Evolutionary conservation across 1,140 invertebrate species (phyloP), one percentile per base, ranked within the genome.

Genomic region (Sycophaga agraensis): DNA sequence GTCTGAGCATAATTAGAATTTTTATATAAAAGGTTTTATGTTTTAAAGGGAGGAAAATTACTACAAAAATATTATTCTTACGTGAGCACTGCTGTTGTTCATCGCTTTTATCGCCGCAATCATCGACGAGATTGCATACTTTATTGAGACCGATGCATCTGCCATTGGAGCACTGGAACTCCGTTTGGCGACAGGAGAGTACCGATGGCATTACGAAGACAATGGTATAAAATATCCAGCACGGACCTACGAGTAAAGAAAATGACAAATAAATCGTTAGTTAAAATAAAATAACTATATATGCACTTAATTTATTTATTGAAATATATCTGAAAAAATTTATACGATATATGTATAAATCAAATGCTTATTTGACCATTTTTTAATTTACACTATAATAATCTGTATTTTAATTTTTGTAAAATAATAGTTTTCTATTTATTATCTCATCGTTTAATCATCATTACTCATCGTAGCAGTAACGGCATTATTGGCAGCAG

Each of bases 61-160:
- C 22, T 14, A 49, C 39, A 51, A 19, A 45, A 19, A 17, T 22
- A 12, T 37, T 50, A 17, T n/a, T 91, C 91, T 92, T 78, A 95
- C 92, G 89, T 76, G 91, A 91, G 73, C 92, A 94, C 74, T 89
- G 89, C 68, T 90, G 83, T 26, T 89, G 88, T 74, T 95, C 92
- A 76, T 95, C 92, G 39, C 88, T 90, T 28, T 86, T 86, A 73
- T 94, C 92, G 1, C 90, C 89, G 70, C 92, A 95, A 73, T 95
- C 90, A 77, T 93, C 89, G 61, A 86, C 82, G 65, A 88, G 87
- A 75, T 95, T 90, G 80, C 92, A 95, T 77, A 87, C 92, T 72
- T 88, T 85, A 79, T 91, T 91, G 51, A 90, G 83, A 53, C 89
- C 85, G 60, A 94, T 83, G 80, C 92, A 95, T 67, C 85, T 85